A percentile compares a stretch with the other conserved stretches of the same genome.
Conservation (phyloP, 2,888 invertebrate species). For the Strigamia transsilvanica region DNA sequence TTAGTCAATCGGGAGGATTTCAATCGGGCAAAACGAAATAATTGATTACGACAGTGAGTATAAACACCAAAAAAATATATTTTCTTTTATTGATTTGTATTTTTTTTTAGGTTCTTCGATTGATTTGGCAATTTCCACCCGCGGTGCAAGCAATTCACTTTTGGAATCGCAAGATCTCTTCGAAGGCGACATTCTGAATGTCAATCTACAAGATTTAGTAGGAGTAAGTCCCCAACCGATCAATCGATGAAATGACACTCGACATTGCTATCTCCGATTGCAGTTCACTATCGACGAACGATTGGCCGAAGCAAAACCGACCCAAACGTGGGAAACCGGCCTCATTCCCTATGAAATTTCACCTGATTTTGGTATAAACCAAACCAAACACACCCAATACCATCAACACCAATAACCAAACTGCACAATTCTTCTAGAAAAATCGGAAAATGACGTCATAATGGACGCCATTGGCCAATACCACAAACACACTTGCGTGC, state of each 20-base stretch:
- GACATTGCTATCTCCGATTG: background rate
- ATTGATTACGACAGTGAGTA: constrained; percentile 5
- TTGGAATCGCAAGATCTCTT: background rate
- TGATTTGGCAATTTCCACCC: background rate
- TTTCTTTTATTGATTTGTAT: background rate
- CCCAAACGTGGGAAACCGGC: constrained; percentile 59
- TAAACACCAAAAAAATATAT: background rate
- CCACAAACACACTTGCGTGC: constrained; percentile 62
- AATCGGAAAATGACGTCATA: constrained; percentile 60
- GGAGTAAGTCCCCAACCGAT: background rate
- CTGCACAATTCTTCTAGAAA: background rate
- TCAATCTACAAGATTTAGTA: background rate
- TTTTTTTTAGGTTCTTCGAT: background rate
- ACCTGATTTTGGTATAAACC: constrained; percentile 59
- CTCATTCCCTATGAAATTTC: constrained; percentile 62
- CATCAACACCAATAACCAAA: background rate
- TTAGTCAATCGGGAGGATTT: background rate
- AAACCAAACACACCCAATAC: no score
- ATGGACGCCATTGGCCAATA: constrained; percentile 66
- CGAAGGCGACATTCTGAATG: constrained; percentile 24
- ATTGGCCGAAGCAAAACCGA: background rate
- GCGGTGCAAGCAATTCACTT: background rate
- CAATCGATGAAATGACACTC: background rate
- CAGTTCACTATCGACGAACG: background rate
- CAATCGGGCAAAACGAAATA: background rate